Conservation (phyloP, 2,888 invertebrate species). For the Andrena bucephala region DNA sequence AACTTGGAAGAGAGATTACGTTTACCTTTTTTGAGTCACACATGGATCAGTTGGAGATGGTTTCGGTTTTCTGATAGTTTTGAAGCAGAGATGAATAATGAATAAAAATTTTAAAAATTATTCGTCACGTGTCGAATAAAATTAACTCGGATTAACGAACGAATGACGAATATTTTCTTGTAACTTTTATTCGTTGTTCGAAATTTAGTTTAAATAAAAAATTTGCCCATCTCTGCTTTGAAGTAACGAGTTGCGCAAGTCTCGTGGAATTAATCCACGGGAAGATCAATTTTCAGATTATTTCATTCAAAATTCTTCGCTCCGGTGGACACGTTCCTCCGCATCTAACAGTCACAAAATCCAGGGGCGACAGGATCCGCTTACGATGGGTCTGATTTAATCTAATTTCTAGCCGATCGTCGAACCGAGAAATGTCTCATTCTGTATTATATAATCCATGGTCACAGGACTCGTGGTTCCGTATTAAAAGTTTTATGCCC, state of each 20-base stretch:
- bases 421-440: neutral
- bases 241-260: neutral
- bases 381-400: slow-evolving; percentile 20
- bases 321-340: neutral
- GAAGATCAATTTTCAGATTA: slow-evolving; percentile 21
- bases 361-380: neutral
- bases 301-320: slow-evolving; percentile 5
- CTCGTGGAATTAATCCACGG: neutral
- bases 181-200: too few relatives aligned
- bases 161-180: too few relatives aligned
- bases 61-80: too few relatives aligned
- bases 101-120: too few relatives aligned
- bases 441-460: slow-evolving; percentile 36
- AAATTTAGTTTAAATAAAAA: too few relatives aligned
- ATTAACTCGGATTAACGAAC: too few relatives aligned
- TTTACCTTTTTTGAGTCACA: too few relatives aligned
- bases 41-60: too few relatives aligned
- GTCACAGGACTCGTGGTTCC: slow-evolving; percentile 2
- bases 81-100: too few relatives aligned
- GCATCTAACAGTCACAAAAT: slow-evolving; percentile 17
- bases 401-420: slow-evolving; percentile 39
- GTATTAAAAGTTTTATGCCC: slow-evolving; percentile 35
- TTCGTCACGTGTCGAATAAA: too few relatives aligned
- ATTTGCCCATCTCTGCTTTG: too few relatives aligned
- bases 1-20: too few relatives aligned